A percentile compares a stretch with the other conserved stretches of the same genome.
Conservation (phyloP, 2,797 vertebrate genomes). For the Lepus townsendii region DNA sequence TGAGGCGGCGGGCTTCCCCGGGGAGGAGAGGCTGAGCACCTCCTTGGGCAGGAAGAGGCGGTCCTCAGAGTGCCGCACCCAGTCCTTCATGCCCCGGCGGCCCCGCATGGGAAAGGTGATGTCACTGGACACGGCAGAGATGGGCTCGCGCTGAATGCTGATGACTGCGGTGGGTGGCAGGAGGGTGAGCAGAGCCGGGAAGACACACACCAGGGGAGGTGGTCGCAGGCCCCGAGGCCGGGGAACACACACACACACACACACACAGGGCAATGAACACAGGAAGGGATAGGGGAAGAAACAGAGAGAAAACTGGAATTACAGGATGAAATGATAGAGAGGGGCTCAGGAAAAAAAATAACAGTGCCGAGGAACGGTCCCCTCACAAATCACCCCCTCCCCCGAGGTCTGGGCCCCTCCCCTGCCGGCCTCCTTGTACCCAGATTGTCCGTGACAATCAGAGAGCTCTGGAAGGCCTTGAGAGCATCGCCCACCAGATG, state of each 20-base stretch:
- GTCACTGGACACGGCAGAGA: constrained; percentile 97
- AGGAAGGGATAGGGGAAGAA: neutral
- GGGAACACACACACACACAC: neutral
- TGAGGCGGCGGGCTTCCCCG: constrained; percentile 88
- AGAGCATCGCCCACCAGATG: constrained; percentile 97
- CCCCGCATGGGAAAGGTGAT: constrained; percentile 99
- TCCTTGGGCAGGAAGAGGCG: constrained; percentile 98
- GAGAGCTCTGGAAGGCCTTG: constrained; percentile 98
- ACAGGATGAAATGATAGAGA: neutral
- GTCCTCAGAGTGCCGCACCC: constrained; percentile 97
- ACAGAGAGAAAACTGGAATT: neutral
- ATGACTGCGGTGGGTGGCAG: constrained; percentile 90
- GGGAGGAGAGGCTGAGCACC: constrained; percentile 94
- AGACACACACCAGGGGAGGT: constrained; percentile 14
- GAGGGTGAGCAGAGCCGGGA: neutral
- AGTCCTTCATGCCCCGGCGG: constrained; percentile 98
- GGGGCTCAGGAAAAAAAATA: neutral
- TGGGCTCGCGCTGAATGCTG: constrained; percentile 97
- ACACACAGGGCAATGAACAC: neutral
- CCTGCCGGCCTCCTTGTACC: constrained; percentile 86
- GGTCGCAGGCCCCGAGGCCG: neutral
- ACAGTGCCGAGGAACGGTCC: neutral
- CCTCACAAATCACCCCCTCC: neutral
- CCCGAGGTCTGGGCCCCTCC: neutral
- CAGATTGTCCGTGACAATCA: constrained; percentile 97